phyloP scores from a whole-genome alignment of 2,888 invertebrate species.

The Pammene fasciana region DNA sequence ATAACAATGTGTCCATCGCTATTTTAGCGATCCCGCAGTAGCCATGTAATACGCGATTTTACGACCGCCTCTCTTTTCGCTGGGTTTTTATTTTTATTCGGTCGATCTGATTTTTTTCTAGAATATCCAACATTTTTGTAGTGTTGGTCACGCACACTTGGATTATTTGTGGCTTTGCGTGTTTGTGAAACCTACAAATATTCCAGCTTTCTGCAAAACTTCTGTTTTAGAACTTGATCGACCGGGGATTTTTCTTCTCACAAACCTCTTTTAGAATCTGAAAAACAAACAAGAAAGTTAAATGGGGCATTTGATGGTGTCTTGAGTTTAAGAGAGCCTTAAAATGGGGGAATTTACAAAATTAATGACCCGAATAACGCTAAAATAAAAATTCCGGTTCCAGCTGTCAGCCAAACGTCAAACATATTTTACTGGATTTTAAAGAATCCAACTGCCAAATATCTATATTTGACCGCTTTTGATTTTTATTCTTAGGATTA shows the following conservation, averaged over 20 bases:
- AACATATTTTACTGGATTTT: not conserved
- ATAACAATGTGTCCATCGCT: constrained; percentile 38
- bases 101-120: constrained; percentile 52
- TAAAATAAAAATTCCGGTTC: not conserved
- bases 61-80: constrained; percentile 62
- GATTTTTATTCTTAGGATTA: too few species aligned
- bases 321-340: not conserved
- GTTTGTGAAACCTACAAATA: not conserved
- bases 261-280: not conserved
- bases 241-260: not conserved
- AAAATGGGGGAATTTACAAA: not conserved
- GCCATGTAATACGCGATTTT: constrained; percentile 67
- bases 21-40: constrained; percentile 49
- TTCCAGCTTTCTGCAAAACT: not conserved
- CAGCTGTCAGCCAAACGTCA: not conserved
- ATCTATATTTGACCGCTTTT: too few species aligned
- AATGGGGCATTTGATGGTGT: constrained; percentile 8
- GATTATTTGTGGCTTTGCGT: not conserved
- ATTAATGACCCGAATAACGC: not conserved
- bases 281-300: constrained; percentile 6
- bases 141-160: constrained; percentile 3
- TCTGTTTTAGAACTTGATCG: too few species aligned
- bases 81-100: constrained; percentile 53
- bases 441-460: too few species aligned
- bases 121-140: constrained; percentile 39